Evolutionary conservation across 2,888 invertebrate species (phyloP).

Genomic region (Tipula vernalis): DNA sequence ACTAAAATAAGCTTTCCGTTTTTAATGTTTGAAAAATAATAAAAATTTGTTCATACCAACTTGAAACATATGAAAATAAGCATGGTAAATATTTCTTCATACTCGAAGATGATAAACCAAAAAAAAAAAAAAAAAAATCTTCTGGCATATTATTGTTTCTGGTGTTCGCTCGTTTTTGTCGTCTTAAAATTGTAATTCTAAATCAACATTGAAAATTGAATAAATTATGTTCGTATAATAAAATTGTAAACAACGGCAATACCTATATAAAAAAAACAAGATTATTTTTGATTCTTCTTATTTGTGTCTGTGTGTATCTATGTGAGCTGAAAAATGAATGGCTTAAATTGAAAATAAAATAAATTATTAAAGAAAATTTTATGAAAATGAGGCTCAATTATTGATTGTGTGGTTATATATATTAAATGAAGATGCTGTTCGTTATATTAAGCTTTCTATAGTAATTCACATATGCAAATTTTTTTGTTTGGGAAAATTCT

Average conservation of each 20-base stretch:
- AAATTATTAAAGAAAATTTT: not conserved
- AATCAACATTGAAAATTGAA: slow-evolving; percentile 4
- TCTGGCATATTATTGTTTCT: not conserved
- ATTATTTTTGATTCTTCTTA: not conserved
- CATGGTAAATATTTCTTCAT: not conserved
- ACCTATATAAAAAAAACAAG: not conserved
- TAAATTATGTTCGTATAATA: not conserved
- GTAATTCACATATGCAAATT: too few relatives aligned
- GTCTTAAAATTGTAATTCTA: not conserved
- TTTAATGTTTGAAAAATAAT: not conserved
- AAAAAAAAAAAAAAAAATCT: not conserved
- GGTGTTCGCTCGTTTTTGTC: not conserved
- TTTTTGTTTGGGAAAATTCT: not conserved
- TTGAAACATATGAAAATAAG: not conserved
- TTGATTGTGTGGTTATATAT: not conserved
- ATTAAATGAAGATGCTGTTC: not conserved
- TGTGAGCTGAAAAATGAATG: not conserved
- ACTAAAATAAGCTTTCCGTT: not conserved
- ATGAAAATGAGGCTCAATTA: not conserved
- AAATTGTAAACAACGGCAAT: not conserved
- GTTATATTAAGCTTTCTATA: not conserved
- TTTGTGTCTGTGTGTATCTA: not conserved
- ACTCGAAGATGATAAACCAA: not conserved
- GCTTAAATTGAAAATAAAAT: not conserved
- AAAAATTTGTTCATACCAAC: not conserved